Conservation (phyloP, 1,140 invertebrate species). For the Ruditapes philippinarum region DNA sequence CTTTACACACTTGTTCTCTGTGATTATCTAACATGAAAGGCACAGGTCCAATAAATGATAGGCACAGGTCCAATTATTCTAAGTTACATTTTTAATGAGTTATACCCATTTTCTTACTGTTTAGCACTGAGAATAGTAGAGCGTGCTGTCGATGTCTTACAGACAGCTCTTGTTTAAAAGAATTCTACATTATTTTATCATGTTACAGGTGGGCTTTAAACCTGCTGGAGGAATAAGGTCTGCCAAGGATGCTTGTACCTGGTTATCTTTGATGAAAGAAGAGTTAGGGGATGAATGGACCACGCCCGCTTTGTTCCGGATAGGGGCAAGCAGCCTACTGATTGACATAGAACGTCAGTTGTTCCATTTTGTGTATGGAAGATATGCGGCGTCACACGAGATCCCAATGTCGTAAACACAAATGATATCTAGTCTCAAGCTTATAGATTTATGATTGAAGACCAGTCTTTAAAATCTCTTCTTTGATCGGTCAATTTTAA, state of each 20-base stretch:
- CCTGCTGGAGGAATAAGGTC: slow-evolving; percentile 98
- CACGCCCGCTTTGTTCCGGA: slow-evolving; percentile 93
- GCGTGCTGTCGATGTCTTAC: no score
- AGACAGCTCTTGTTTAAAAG: no score
- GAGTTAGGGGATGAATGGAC: slow-evolving; percentile 96
- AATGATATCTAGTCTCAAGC: neutral
- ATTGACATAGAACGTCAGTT: slow-evolving; percentile 92
- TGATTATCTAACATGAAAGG: no score
- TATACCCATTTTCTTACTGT: no score
- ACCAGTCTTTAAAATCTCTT: neutral
- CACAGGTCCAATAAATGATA: no score
- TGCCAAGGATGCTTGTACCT: slow-evolving; percentile 94
- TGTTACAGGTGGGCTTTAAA: slow-evolving; percentile 96
- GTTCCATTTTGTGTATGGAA: slow-evolving; percentile 87
- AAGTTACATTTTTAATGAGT: no score
- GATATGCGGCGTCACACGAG: slow-evolving; percentile 83
- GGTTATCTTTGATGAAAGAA: slow-evolving; percentile 94
- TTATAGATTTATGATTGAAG: neutral
- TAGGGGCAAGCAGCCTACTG: slow-evolving; percentile 97
- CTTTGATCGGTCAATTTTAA: neutral
- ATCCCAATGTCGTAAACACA: slow-evolving; percentile 80
- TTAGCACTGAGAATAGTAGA: no score
- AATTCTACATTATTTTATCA: no score
- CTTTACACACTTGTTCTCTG: no score
- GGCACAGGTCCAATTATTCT: no score